Evolutionary conservation across 2,888 invertebrate genomes (phyloP).

Genomic region (Capitulum mitella): DNA sequence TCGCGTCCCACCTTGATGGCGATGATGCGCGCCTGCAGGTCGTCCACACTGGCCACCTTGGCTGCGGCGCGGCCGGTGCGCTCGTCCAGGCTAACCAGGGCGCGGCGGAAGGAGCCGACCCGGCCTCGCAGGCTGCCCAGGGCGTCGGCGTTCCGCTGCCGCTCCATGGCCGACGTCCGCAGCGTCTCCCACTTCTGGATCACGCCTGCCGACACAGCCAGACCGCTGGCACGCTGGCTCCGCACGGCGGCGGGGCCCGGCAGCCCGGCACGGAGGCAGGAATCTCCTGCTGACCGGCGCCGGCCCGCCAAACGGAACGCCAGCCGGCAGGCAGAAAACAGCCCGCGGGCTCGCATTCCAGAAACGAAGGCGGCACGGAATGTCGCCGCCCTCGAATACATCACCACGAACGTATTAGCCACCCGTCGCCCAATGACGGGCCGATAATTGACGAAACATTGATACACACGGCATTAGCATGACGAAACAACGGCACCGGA

Average conservation of each 20-base stretch:
- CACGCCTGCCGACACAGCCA: slow-evolving; percentile 45
- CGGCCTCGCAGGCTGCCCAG: slow-evolving; percentile 37
- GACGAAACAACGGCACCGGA: not conserved
- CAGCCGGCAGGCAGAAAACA: not conserved
- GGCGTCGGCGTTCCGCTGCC: slow-evolving; percentile 42
- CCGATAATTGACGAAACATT: not conserved
- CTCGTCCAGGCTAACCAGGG: slow-evolving; percentile 31
- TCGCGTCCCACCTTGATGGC: not conserved
- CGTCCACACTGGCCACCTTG: not conserved
- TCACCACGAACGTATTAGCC: not conserved
- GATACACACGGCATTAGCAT: not conserved
- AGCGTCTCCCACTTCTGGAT: slow-evolving; percentile 49
- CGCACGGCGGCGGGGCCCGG: no score
- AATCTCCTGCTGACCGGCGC: no score
- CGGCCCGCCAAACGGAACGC: no score
- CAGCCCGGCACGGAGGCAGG: no score
- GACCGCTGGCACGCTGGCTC: not conserved
- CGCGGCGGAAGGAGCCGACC: slow-evolving; percentile 32
- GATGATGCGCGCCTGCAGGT: slow-evolving; percentile 11
- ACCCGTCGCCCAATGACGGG: not conserved
- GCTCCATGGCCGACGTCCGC: slow-evolving; percentile 46
- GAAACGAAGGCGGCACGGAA: not conserved
- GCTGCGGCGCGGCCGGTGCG: slow-evolving; percentile 21
- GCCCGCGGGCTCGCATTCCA: not conserved
- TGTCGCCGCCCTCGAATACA: not conserved